phyloP scores from a whole-genome alignment of 2,797 vertebrate genomes.

The Emydoidea blandingii region DNA sequence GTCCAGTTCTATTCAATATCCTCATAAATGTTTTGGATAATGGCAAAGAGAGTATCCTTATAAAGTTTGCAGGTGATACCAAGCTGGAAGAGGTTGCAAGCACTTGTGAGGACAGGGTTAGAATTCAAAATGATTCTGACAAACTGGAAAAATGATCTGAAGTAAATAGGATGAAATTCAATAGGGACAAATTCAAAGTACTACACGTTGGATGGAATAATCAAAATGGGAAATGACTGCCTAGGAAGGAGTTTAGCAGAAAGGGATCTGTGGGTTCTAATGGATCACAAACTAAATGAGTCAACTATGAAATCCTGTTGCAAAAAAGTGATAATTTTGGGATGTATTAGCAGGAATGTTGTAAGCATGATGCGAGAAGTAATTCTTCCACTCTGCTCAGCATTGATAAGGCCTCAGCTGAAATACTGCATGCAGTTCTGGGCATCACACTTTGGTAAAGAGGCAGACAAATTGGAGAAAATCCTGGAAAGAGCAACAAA shows the following conservation, averaged over 20 bases:
- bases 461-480: not conserved
- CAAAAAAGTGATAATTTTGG: not conserved
- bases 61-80: not conserved
- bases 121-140: not conserved
- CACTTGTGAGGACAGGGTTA: not conserved
- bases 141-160: not conserved
- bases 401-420: not conserved
- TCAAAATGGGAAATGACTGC: not conserved
- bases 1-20: not conserved
- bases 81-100: not conserved
- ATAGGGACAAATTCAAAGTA: not conserved
- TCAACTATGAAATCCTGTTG: not conserved
- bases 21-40: not conserved
- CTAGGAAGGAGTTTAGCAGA: not conserved
- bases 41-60: not conserved
- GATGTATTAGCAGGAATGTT: not conserved
- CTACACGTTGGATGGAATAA: not conserved
- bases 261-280: not conserved
- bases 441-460: not conserved
- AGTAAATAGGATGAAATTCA: not conserved
- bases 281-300: not conserved
- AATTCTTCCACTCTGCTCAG: not conserved
- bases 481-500: not conserved
- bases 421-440: not conserved
- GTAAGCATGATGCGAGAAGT: not conserved